Conservation (phyloP, 2,888 invertebrate genomes). For the Chloroclystis v-ata region DNA sequence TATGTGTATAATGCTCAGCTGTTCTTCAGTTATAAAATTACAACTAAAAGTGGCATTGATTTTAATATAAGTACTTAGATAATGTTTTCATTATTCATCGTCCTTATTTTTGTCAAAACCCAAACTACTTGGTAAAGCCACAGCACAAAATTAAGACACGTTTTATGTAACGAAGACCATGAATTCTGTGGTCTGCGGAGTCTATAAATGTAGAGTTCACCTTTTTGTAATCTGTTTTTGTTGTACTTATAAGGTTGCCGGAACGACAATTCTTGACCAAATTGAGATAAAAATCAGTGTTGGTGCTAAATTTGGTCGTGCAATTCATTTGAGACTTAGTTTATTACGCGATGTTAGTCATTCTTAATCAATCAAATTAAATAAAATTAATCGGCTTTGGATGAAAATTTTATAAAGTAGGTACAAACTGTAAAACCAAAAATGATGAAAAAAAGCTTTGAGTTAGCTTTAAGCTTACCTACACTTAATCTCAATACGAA, state of each 20-base stretch:
- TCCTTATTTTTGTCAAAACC: too few relatives aligned
- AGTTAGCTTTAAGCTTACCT: background rate
- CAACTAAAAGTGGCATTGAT: too few relatives aligned
- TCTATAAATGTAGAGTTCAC: background rate
- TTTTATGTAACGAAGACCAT: background rate
- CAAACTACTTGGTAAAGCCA: too few relatives aligned
- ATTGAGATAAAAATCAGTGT: slow-evolving; percentile 22
- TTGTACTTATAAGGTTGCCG: background rate
- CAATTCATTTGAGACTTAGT: slow-evolving; percentile 9
- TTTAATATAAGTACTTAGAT: too few relatives aligned
- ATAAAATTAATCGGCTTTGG: too few relatives aligned
- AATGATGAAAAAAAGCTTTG: background rate
- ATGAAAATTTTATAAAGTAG: too few relatives aligned
- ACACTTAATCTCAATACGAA: slow-evolving; percentile 1
- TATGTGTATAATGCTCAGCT: too few relatives aligned
- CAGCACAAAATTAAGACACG: background rate
- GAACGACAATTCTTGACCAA: slow-evolving; percentile 11
- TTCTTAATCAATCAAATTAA: too few relatives aligned
- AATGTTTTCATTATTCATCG: too few relatives aligned
- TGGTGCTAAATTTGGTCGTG: slow-evolving; percentile 23
- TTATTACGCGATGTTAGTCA: too few relatives aligned
- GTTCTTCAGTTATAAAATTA: too few relatives aligned
- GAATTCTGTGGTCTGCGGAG: background rate
- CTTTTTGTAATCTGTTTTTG: slow-evolving; percentile 1
- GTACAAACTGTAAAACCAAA: too few relatives aligned